Conservation (phyloP, 37 sponge, comb jelly and placozoan species). For the Corticium candelabrum region DNA sequence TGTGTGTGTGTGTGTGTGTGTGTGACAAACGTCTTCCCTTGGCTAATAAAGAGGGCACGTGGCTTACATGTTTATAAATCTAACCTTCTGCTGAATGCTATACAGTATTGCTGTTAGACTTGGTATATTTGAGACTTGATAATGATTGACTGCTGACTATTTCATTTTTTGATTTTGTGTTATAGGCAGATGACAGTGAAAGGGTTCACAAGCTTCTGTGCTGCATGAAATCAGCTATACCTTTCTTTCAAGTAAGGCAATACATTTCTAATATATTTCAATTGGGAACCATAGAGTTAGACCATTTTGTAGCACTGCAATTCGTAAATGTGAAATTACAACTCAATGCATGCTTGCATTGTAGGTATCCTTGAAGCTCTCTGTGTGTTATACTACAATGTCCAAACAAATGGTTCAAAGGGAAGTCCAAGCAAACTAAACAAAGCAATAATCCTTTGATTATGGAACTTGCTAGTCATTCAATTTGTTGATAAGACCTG, state of each 20-base stretch:
- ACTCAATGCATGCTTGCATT: too few species aligned
- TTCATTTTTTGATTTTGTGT: neutral
- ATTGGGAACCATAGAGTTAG: too few species aligned
- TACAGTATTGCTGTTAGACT: too few species aligned
- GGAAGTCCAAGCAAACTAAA: too few species aligned
- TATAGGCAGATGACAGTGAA: neutral
- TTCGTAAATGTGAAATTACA: too few species aligned
- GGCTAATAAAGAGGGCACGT: neutral
- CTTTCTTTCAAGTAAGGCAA: neutral
- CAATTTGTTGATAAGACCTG: too few species aligned
- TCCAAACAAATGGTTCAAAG: too few species aligned
- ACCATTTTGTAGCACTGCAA: too few species aligned
- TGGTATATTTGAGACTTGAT: neutral
- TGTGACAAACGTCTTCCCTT: conserved; percentile 5
- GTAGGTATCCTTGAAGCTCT: too few species aligned
- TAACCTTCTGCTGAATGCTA: conserved; percentile 1
- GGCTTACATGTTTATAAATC: neutral
- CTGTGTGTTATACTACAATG: too few species aligned
- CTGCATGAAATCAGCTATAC: neutral
- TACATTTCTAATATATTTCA: neutral
- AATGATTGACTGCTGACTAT: neutral
- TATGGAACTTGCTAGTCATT: too few species aligned
- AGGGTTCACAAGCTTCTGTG: neutral
- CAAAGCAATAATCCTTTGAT: too few species aligned
- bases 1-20: conserved; percentile 26